phyloP scores from a whole-genome alignment of 2,113 vertebrate genomes.

The Grammomys surdaster region DNA sequence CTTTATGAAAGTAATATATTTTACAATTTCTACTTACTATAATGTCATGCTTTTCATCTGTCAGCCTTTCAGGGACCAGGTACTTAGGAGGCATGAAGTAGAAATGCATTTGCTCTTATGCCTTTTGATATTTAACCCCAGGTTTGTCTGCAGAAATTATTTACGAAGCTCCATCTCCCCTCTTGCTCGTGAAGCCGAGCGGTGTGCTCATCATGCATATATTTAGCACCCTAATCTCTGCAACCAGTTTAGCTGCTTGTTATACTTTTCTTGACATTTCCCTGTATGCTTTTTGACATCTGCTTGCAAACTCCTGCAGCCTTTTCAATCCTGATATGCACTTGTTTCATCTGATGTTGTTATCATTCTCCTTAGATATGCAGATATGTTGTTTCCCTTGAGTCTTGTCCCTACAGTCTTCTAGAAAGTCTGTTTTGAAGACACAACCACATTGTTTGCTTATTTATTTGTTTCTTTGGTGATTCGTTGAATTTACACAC shows the following conservation, averaged over 20 bases:
- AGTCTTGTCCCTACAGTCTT: slow-evolving; percentile 69
- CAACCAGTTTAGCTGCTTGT: slow-evolving; percentile 85
- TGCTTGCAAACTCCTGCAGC: slow-evolving; percentile 87
- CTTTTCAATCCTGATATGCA: slow-evolving; percentile 86
- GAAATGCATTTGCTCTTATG: slow-evolving; percentile 67
- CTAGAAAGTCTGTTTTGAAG: slow-evolving; percentile 69
- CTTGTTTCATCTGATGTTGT: slow-evolving; percentile 85
- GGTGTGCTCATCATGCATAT: slow-evolving; percentile 80
- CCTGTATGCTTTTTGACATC: slow-evolving; percentile 86
- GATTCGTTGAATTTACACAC: slow-evolving; percentile 52
- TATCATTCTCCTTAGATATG: slow-evolving; percentile 82
- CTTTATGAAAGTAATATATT: slow-evolving; percentile 29
- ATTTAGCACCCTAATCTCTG: slow-evolving; percentile 85
- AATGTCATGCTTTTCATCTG: slow-evolving; percentile 9
- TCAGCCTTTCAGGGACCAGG: background rate
- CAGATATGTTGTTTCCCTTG: slow-evolving; percentile 81
- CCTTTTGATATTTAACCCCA: slow-evolving; percentile 69
- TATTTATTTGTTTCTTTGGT: slow-evolving; percentile 53
- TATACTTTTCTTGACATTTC: slow-evolving; percentile 86
- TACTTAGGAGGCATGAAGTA: slow-evolving; percentile 43
- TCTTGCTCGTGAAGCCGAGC: slow-evolving; percentile 70
- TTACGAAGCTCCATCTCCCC: slow-evolving; percentile 22
- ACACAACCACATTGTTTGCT: slow-evolving; percentile 13
- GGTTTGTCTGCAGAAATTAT: slow-evolving; percentile 76
- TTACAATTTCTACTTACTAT: slow-evolving; percentile 47